Evolutionary conservation across 1,140 invertebrate species (phyloP).

Genomic region (Neotoxoptera formosana): DNA sequence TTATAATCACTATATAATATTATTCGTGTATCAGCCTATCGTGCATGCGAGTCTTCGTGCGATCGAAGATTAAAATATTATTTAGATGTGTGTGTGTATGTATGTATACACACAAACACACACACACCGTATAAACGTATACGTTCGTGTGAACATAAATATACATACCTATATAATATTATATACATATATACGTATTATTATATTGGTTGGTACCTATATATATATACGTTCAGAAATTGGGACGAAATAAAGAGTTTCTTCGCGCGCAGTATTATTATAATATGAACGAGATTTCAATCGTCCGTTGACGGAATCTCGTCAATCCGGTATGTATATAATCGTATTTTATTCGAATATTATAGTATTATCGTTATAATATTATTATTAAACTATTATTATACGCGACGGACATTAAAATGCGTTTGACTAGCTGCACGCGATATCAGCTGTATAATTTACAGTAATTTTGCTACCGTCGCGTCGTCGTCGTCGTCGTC

Average conservation of each 20-base stretch:
- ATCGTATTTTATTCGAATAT: constrained; percentile 35
- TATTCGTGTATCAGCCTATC: background rate
- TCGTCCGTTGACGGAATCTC: constrained; percentile 17
- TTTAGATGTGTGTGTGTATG: background rate
- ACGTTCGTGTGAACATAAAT: background rate
- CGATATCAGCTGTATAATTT: constrained; percentile 23
- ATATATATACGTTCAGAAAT: background rate
- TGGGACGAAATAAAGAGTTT: background rate
- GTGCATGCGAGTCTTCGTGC: background rate
- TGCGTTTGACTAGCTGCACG: constrained; percentile 20
- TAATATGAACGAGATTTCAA: background rate
- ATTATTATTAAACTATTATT: background rate
- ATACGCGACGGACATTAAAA: constrained; percentile 19
- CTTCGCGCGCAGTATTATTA: background rate
- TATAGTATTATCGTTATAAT: background rate
- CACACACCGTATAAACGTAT: background rate
- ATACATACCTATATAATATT: background rate
- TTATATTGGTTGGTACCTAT: background rate
- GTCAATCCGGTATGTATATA: constrained; percentile 52
- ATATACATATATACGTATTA: background rate
- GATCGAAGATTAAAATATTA: constrained; percentile 9
- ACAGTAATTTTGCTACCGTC: background rate
- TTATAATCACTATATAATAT: background rate
- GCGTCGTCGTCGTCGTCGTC: too few relatives aligned
- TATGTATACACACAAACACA: background rate